Base-by-base conservation (phyloP, 1,140 invertebrate genomes). In the Papilio polyxenes region DNA sequence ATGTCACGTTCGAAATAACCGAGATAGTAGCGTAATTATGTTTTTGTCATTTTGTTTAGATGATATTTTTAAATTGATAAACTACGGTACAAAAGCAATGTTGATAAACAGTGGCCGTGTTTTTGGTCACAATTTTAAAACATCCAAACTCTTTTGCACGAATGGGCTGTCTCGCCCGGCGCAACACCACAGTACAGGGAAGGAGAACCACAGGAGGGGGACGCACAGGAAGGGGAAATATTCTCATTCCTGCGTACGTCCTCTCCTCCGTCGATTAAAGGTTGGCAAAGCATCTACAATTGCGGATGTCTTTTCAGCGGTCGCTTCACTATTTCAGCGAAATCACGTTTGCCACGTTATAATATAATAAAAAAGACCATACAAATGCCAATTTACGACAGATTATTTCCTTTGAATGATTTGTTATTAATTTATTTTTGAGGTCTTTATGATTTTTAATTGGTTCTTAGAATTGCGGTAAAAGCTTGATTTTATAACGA, bases 1-100 rank as follows among this genome's bases (percentile, higher is more conserved):
- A 51, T 75, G 48, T 49, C 72, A 69, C 10, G 72, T 44, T 17
- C 3, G 9, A 80, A 80, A 80, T 80, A 49, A 15, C 78, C 59
- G 44, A 2, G 49, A 44, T 10, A 10, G 3, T 23, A 10, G 11
- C 7, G 78, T 80, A 17, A 75, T 20, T 49, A 51, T 75, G 15
- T 31, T 76, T 20, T 9, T 23, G 6, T 31, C 44, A 13, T 17
- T 17, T 9, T 17, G 3, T 31, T 72, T 37, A 17, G 13, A 31
- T 20, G 53, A 17, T 4, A 17, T 31, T 31, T 53, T 59, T 59
- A 7, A 59, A 7, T 17, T 6, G 49, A 44, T 3, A 44, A 44
- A 44, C 40, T 44, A 44, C 40, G 4, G 2, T 13, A 53, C 7
- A 53, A 53, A 53, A 53, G 10, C 51, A 15, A 53, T 11, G 5